Percentiles rank a stretch among this genome's conserved stretches.
phyloP scores from a whole-genome alignment of 2,797 vertebrate genomes.

The Gymnoscopelus microlampas region DNA sequence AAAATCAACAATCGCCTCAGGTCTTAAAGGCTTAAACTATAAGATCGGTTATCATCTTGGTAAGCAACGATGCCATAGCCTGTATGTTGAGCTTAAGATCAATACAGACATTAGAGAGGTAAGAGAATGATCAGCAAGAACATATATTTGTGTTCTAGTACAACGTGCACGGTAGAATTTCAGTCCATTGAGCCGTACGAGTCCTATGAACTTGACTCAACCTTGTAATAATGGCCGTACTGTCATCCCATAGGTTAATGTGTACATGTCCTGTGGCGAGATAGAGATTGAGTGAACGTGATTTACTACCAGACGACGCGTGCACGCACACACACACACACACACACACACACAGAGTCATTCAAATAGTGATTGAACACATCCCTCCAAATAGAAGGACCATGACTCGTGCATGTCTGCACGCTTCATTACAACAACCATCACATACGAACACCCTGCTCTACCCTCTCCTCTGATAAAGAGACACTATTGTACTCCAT shows the following conservation, averaged over 20 bases:
- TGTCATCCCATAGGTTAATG: background rate
- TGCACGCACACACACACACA: background rate
- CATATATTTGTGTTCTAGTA: too few species aligned
- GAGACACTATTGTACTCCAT: constrained; percentile 37
- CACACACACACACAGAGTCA: constrained; percentile 3
- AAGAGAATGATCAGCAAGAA: too few species aligned
- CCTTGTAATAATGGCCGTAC: background rate
- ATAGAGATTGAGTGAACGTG: constrained; percentile 36
- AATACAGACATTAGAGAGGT: too few species aligned
- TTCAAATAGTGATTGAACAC: background rate
- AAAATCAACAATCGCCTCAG: too few species aligned
- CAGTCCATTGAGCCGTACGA: background rate
- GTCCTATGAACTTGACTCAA: constrained; percentile 4
- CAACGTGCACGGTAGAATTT: too few species aligned
- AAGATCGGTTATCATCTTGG: too few species aligned
- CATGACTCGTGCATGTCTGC: constrained; percentile 47
- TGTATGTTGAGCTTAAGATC: too few species aligned
- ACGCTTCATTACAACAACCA: constrained; percentile 52
- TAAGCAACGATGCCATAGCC: too few species aligned
- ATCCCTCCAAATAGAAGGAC: constrained; percentile 27
- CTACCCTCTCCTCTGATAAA: constrained; percentile 6
- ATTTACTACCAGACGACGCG: constrained; percentile 38
- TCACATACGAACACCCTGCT: constrained; percentile 48
- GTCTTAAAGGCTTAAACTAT: too few species aligned
- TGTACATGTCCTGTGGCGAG: constrained; percentile 13